Percentiles rank a stretch among this genome's conserved stretches.
phyloP scores from a whole-genome alignment of 2,888 invertebrate genomes.

The Ochropleura leucogaster region DNA sequence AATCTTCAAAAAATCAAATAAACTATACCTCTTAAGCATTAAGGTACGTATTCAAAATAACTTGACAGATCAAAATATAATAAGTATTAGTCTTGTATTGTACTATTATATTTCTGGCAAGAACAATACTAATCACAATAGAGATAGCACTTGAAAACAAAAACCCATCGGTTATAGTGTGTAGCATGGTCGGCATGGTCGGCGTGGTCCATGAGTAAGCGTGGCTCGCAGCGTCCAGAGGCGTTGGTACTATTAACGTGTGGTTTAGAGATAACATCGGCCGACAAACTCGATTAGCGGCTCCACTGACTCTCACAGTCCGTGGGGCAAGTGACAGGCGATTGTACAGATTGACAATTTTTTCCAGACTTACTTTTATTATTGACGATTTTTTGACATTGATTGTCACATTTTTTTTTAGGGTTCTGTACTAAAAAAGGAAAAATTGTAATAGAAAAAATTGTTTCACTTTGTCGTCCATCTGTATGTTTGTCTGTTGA shows the following conservation, averaged over 20 bases:
- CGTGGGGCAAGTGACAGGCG: slow-evolving; percentile 66
- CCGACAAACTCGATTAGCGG: slow-evolving; percentile 90
- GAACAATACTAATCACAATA: slow-evolving; percentile 18
- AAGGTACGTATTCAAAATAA: not conserved
- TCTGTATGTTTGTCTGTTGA: no score
- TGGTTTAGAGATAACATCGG: slow-evolving; percentile 88
- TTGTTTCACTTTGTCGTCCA: no score
- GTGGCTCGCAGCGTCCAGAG: slow-evolving; percentile 66
- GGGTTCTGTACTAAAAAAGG: no score
- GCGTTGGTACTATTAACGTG: slow-evolving; percentile 88
- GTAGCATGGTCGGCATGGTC: slow-evolving; percentile 10
- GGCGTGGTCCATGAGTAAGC: slow-evolving; percentile 54
- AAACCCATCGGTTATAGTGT: slow-evolving; percentile 25
- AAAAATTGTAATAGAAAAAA: no score
- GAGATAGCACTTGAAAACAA: slow-evolving; percentile 35
- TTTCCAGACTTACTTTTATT: not conserved
- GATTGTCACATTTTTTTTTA: not conserved
- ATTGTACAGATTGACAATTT: not conserved
- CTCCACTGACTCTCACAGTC: slow-evolving; percentile 78
- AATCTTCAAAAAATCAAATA: not conserved
- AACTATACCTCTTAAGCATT: not conserved
- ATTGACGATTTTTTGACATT: not conserved
- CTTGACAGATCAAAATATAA: not conserved
- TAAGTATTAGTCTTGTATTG: not conserved
- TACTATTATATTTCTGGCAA: not conserved